phyloP scores from a whole-genome alignment of 2,888 invertebrate genomes.

The Caradrina kadenii region DNA sequence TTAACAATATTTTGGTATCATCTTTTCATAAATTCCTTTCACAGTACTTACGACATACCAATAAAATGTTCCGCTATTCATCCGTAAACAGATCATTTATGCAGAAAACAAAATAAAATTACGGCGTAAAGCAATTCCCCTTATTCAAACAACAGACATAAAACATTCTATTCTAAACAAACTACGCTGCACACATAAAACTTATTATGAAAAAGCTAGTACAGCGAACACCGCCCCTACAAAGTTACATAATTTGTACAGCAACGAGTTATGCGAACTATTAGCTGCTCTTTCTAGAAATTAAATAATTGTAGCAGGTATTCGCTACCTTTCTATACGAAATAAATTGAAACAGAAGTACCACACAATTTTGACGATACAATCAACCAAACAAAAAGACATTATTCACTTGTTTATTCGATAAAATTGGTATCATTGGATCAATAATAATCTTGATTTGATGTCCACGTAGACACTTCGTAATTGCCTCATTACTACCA shows the following conservation, averaged over 20 bases:
- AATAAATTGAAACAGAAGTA: conserved; percentile 15
- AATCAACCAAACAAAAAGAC: no score
- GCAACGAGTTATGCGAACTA: conserved; percentile 36
- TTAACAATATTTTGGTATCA: no score
- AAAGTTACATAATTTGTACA: conserved; percentile 43
- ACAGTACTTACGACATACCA: no score
- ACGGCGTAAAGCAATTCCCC: not conserved
- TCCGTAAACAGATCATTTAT: no score
- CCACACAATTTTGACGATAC: not conserved
- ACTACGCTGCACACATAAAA: not conserved
- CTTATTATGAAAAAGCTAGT: conserved; percentile 14
- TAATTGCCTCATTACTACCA: no score
- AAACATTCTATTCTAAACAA: conserved; percentile 10
- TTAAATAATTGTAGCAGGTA: conserved; percentile 50
- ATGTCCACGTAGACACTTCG: no score
- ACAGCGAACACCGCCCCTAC: not conserved
- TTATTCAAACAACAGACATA: conserved; percentile 10
- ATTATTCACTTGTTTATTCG: no score
- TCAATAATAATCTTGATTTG: no score
- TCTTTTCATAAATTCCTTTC: no score
- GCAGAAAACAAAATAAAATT: not conserved
- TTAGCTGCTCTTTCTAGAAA: conserved; percentile 52
- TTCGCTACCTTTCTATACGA: conserved; percentile 6
- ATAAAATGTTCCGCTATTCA: no score
- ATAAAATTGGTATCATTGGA: no score